These are phyloP conservation scores for Epinephelus awoara DNA, from an alignment of 2,797 vertebrate genomes.

Conservation along the genomic window DNA sequence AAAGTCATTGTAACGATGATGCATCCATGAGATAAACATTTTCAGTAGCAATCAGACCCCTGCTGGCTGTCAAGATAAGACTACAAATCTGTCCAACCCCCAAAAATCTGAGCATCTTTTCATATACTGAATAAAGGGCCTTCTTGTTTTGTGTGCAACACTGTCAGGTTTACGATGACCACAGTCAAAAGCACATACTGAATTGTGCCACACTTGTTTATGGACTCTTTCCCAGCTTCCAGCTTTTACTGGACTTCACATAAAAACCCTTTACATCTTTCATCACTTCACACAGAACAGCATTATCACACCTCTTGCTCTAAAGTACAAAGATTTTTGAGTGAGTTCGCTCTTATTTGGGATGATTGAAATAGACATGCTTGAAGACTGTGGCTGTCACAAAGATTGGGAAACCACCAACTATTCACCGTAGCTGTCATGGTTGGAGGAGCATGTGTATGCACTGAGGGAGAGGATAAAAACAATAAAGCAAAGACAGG, in stretches of 20 bases:
- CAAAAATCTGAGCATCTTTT: slow-evolving; percentile 1
- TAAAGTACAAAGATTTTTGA: background rate
- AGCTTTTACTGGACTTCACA: background rate
- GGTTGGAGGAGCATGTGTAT: slow-evolving; percentile 32
- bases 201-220: background rate
- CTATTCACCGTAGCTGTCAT: slow-evolving; percentile 53
- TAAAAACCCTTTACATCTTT: slow-evolving; percentile 5
- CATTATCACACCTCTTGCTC: background rate
- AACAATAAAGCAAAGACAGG: slow-evolving; percentile 59
- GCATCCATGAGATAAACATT: background rate
- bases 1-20: slow-evolving; percentile 4
- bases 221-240: background rate
- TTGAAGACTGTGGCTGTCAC: slow-evolving; percentile 44
- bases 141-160: background rate
- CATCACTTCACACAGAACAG: background rate
- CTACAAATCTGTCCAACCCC: slow-evolving; percentile 25
- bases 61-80: slow-evolving; percentile 11
- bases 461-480: slow-evolving; percentile 40
- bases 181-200: background rate
- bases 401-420: slow-evolving; percentile 64
- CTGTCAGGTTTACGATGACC: background rate
- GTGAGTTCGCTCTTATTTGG: slow-evolving; percentile 28
- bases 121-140: background rate
- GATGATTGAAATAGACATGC: slow-evolving; percentile 51
- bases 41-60: slow-evolving; percentile 23